phyloP scores from a whole-genome alignment of 2,888 invertebrate species.

The Lathronympha strigana region DNA sequence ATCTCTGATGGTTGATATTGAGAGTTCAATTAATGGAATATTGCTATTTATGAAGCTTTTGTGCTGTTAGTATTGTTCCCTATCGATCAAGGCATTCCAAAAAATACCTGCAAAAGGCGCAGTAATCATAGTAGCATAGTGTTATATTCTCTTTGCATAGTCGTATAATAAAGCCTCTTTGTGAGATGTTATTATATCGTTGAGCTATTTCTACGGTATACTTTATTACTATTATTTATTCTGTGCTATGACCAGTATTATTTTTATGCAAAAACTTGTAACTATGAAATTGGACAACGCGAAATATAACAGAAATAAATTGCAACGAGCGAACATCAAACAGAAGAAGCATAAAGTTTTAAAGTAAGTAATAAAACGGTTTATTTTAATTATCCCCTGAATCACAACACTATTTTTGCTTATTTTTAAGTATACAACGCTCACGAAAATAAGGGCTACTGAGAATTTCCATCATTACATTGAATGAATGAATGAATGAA shows the following conservation, averaged over 20 bases:
- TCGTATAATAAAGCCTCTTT: not conserved
- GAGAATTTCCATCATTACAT: too few relatives aligned
- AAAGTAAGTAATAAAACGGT: conserved; percentile 43
- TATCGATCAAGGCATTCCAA: not conserved
- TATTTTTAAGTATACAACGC: too few relatives aligned
- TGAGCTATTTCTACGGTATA: too few relatives aligned
- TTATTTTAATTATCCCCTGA: too few relatives aligned
- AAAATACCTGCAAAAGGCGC: not conserved
- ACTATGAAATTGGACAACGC: conserved; percentile 49
- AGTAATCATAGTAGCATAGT: not conserved
- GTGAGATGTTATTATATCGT: too few relatives aligned
- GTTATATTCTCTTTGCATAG: too few relatives aligned
- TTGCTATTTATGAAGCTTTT: not conserved
- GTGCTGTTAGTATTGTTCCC: not conserved
- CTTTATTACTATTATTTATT: not conserved
- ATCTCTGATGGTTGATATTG: not conserved
- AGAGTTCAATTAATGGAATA: not conserved
- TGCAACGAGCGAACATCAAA: conserved; percentile 46
- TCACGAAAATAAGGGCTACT: too few relatives aligned
- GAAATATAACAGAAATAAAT: conserved; percentile 52
- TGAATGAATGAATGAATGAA: too few relatives aligned
- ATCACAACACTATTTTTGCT: too few relatives aligned
- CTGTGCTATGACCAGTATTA: conserved; percentile 47
- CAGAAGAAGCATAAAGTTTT: conserved; percentile 45
- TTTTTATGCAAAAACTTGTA: conserved; percentile 51